Percentiles rank a stretch among this genome's conserved stretches.
Evolutionary conservation across 2,888 invertebrate genomes (phyloP).

Genomic region (Anoncus sp.): DNA sequence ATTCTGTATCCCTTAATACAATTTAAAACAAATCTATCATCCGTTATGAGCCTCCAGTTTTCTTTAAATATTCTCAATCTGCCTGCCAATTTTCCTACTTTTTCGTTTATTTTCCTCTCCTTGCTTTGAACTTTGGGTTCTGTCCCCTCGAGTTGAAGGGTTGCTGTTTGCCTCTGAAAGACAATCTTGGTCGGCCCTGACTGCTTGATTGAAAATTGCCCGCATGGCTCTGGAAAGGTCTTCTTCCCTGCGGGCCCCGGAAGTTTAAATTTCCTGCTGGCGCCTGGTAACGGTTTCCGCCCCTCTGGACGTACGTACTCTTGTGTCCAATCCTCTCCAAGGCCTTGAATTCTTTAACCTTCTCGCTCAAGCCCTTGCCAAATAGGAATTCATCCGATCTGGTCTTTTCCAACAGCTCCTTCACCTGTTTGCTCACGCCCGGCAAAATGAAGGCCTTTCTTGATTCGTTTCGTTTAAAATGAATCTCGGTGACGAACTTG

Average conservation of each 20-base stretch:
- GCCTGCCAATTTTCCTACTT: slow-evolving; percentile 26
- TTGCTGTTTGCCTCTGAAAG: slow-evolving; percentile 11
- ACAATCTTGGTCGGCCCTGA: slow-evolving; percentile 20
- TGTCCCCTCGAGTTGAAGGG: slow-evolving; percentile 8
- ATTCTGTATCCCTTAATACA: slow-evolving; percentile 51
- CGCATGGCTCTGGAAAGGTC: slow-evolving; percentile 25
- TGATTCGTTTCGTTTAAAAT: slow-evolving; percentile 10
- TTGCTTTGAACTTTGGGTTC: slow-evolving; percentile 2
- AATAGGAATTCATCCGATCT: slow-evolving; percentile 20
- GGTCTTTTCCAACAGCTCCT: slow-evolving; percentile 16
- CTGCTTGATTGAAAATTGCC: slow-evolving; percentile 16
- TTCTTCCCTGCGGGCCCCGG: slow-evolving; percentile 25
- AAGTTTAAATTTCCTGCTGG: slow-evolving; percentile 1
- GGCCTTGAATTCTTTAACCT: slow-evolving; percentile 40
- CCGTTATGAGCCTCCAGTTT: slow-evolving; percentile 46
- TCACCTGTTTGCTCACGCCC: slow-evolving; percentile 21
- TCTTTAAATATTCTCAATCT: slow-evolving; percentile 17
- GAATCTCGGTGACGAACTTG: slow-evolving; percentile 24
- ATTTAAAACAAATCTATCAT: slow-evolving; percentile 40
- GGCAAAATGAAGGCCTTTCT: slow-evolving; percentile 41
- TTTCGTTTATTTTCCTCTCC: slow-evolving; percentile 8
- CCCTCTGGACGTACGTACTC: not conserved
- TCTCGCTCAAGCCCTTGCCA: slow-evolving; percentile 23
- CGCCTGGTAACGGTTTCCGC: not conserved
- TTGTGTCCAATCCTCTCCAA: slow-evolving; percentile 17